Conservation (phyloP, 2,888 invertebrate genomes). For the Synanthedon formicaeformis region DNA sequence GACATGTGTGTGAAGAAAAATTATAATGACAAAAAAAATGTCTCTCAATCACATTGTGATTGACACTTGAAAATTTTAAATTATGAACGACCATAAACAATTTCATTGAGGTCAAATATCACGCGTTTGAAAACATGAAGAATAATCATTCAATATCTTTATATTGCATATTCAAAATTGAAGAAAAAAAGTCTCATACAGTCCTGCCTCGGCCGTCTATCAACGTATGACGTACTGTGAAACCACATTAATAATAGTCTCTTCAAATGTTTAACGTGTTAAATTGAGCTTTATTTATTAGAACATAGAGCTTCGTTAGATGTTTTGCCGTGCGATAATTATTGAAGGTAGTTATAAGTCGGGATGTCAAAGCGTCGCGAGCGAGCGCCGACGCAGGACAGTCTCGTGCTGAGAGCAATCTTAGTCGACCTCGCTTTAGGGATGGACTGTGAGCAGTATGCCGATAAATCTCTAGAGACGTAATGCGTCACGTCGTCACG, state of each 20-base stretch:
- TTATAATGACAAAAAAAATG: neutral
- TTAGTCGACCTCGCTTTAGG: conserved; percentile 50
- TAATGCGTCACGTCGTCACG: too few relatives aligned
- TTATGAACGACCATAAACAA: neutral
- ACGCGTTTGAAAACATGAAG: conserved; percentile 23
- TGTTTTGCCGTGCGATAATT: conserved; percentile 1
- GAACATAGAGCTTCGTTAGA: conserved; percentile 17
- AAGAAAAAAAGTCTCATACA: conserved; percentile 44
- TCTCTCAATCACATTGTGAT: neutral
- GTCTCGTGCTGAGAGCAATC: conserved; percentile 71
- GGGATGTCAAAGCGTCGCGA: conserved; percentile 70
- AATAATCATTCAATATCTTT: conserved; percentile 63
- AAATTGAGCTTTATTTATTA: conserved; percentile 14
- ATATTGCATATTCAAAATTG: conserved; percentile 55
- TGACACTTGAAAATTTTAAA: neutral
- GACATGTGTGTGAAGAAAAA: too few relatives aligned
- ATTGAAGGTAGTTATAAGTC: conserved; percentile 21
- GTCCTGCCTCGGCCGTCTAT: conserved; percentile 57
- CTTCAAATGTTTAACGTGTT: conserved; percentile 7
- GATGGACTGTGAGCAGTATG: conserved; percentile 17
- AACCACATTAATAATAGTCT: conserved; percentile 6
- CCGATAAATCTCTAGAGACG: neutral
- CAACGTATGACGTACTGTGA: conserved; percentile 57
- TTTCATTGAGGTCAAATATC: neutral
- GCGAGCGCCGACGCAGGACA: conserved; percentile 67